Conservation (phyloP, 2,113 vertebrate species). For the Embiotoca jacksoni region DNA sequence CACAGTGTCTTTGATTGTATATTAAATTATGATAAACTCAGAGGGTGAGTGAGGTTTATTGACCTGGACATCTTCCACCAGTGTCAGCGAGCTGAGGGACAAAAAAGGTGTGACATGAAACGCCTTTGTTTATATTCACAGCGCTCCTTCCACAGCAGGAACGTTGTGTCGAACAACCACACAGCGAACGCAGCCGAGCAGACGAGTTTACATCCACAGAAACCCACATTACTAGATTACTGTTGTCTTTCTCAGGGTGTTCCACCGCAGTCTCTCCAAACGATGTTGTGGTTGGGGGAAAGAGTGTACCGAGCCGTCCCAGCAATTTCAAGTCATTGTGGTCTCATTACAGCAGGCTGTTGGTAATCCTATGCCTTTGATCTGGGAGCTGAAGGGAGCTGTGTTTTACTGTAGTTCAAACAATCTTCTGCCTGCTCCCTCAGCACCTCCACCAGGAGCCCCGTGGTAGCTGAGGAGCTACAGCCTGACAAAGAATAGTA, state of each 20-base stretch:
- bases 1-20: no score
- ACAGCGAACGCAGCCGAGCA: constrained; percentile 26
- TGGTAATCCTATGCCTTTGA: constrained; percentile 80
- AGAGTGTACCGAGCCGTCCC: constrained; percentile 51
- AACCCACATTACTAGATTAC: constrained; percentile 79
- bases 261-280: constrained; percentile 49
- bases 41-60: constrained; percentile 1
- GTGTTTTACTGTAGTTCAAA: constrained; percentile 75
- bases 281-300: constrained; percentile 52
- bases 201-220: constrained; percentile 67
- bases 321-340: constrained; percentile 64
- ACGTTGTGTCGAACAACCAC: constrained; percentile 9
- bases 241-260: constrained; percentile 74
- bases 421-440: constrained; percentile 63
- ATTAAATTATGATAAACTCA: neutral
- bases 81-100: neutral
- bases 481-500: constrained; percentile 3
- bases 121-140: neutral
- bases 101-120: neutral
- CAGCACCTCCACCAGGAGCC: constrained; percentile 73
- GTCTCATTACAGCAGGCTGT: constrained; percentile 80
- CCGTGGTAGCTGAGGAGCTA: constrained; percentile 52
- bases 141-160: neutral
- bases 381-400: constrained; percentile 72
- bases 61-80: neutral